A percentile compares a stretch with the other conserved stretches of the same genome.
phyloP scores from a whole-genome alignment of 2,888 invertebrate genomes.

The Leuctra nigra region DNA sequence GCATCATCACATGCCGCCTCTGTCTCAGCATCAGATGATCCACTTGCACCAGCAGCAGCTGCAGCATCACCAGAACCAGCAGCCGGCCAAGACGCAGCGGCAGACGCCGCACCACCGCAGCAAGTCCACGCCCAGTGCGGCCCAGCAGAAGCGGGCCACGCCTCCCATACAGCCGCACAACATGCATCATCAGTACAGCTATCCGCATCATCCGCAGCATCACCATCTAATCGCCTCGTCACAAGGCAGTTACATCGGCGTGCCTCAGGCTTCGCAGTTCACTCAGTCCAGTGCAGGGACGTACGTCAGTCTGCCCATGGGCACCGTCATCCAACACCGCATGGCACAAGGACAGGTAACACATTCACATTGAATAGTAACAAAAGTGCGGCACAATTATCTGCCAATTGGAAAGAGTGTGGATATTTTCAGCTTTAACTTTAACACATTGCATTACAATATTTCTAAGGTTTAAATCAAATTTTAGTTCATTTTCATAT shows the following conservation, averaged over 20 bases:
- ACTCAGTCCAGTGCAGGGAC: conserved; percentile 49
- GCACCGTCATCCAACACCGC: conserved; percentile 58
- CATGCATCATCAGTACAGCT: conserved; percentile 29
- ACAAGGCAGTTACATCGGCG: conserved; percentile 47
- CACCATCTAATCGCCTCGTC: conserved; percentile 33
- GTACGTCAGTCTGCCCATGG: conserved; percentile 59
- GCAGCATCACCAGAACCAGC: conserved; percentile 33
- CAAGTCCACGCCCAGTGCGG: conserved; percentile 17
- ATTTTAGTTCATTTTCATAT: no score
- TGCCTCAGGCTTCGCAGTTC: conserved; percentile 47
- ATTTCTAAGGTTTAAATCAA: no score
- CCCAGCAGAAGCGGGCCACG: conserved; percentile 29
- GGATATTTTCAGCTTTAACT: no score
- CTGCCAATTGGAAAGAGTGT: no score
- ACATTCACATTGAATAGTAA: conserved; percentile 45
- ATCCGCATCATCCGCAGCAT: conserved; percentile 37
- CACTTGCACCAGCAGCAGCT: conserved; percentile 16
- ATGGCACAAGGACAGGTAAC: conserved; percentile 37
- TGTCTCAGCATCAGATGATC: conserved; percentile 32
- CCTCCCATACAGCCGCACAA: conserved; percentile 29
- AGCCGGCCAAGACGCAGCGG: conserved; percentile 29
- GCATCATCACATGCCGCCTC: conserved; percentile 42
- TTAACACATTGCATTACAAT: no score
- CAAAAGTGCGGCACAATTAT: no score
- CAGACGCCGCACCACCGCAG: conserved; percentile 29